Conservation (phyloP, 2,113 vertebrate genomes). For the Bubo scandiacus region DNA sequence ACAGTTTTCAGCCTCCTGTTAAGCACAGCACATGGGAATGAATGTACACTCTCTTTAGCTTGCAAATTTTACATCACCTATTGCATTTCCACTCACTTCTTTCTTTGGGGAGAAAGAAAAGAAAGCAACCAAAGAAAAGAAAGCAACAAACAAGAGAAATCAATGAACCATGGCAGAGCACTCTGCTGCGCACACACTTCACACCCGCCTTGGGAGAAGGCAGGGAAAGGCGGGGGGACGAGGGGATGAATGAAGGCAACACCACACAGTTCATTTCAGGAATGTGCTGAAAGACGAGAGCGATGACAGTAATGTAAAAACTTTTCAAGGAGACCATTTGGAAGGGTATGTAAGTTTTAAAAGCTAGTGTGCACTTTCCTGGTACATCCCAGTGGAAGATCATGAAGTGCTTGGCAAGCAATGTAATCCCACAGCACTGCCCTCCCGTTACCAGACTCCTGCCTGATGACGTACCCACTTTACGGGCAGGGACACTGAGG, state of each 20-base stretch:
- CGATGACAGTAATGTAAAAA: neutral
- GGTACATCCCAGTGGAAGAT: neutral
- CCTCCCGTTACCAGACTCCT: neutral
- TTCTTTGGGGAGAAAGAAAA: neutral
- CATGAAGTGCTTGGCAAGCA: neutral
- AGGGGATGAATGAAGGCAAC: neutral
- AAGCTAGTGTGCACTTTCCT: neutral
- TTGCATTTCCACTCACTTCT: neutral
- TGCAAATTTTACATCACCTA: neutral
- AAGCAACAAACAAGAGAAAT: neutral
- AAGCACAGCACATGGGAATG: fast-evolving
- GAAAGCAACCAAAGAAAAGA: neutral
- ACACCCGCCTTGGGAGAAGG: neutral
- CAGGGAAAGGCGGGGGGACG: fast-evolving
- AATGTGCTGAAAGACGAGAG: neutral
- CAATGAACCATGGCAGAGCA: neutral
- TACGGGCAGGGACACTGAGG: neutral
- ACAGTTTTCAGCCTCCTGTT: neutral
- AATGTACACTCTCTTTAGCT: neutral
- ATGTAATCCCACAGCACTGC: neutral
- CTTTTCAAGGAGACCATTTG: neutral
- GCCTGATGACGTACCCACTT: neutral
- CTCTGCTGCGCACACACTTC: neutral
- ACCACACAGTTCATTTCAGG: neutral
- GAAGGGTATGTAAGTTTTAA: neutral